Percentiles rank a stretch among this genome's conserved stretches.
phyloP scores from a whole-genome alignment of 2,113 vertebrate genomes.

The Parotia lawesii region DNA sequence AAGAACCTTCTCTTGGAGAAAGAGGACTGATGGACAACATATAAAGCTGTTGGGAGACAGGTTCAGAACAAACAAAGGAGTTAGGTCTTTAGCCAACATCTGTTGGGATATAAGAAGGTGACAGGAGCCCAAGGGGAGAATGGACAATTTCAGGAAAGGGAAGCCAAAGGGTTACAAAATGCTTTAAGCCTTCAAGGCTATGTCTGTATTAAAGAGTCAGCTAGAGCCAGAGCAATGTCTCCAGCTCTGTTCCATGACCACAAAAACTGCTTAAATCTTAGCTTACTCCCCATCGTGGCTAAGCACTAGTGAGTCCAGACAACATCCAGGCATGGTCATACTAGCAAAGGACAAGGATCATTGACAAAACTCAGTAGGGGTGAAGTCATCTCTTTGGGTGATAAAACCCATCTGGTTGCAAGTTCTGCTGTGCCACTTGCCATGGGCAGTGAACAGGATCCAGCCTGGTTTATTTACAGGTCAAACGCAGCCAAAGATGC shows the following conservation, averaged over 20 bases:
- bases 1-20: not conserved
- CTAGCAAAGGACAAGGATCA: not conserved
- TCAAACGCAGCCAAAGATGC: not conserved
- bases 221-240: not conserved
- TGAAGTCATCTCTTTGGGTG: not conserved
- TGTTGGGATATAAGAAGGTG: not conserved
- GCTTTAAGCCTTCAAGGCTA: not conserved
- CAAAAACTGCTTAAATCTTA: not conserved
- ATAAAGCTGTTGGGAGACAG: not conserved
- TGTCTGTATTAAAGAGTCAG: not conserved
- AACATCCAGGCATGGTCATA: not conserved
- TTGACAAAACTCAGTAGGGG: not conserved
- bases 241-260: not conserved
- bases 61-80: not conserved
- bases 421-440: not conserved
- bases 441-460: not conserved
- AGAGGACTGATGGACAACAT: not conserved
- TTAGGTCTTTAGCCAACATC: not conserved
- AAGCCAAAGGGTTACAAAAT: not conserved
- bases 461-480: not conserved
- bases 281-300: rapidly evolving
- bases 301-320: not conserved
- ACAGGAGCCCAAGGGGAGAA: not conserved
- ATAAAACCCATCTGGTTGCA: not conserved
- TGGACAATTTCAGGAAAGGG: not conserved